phyloP scores from a whole-genome alignment of 2,113 vertebrate genomes.

The Rafetus swinhoei region DNA sequence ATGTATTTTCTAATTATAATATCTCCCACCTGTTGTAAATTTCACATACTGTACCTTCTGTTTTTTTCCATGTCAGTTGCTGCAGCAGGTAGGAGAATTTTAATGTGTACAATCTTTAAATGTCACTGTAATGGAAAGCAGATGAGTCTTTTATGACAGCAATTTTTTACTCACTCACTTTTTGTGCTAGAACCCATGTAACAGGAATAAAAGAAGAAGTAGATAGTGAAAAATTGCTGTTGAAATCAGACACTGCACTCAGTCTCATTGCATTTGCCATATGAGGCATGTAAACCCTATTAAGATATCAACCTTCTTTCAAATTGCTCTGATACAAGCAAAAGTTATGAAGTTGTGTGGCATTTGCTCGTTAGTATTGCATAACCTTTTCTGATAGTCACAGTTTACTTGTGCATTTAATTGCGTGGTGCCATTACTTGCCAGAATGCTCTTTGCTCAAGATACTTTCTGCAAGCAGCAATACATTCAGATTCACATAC shows the following conservation, averaged over 20 bases:
- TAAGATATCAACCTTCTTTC: slow-evolving; percentile 20
- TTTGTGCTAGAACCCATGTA: slow-evolving; percentile 20
- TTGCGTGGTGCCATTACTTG: background rate
- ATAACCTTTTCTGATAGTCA: background rate
- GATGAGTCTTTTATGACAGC: slow-evolving; percentile 31
- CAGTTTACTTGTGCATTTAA: background rate
- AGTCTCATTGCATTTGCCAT: background rate
- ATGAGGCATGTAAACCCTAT: background rate
- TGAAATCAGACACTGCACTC: background rate
- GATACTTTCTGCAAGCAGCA: background rate
- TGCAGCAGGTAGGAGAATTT: background rate
- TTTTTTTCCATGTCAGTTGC: background rate
- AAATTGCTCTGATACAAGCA: background rate
- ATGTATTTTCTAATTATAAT: background rate
- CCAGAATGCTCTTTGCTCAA: background rate
- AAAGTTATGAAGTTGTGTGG: background rate
- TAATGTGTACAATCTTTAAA: slow-evolving; percentile 29
- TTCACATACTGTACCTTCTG: background rate
- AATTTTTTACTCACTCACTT: background rate
- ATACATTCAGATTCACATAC: background rate
- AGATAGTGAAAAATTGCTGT: background rate
- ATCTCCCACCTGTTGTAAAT: background rate
- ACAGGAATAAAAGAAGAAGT: background rate
- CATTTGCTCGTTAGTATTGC: background rate
- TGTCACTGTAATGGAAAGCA: slow-evolving; percentile 21